phyloP scores from a whole-genome alignment of 1,140 invertebrate species.

The Pseudoatta argentina region DNA sequence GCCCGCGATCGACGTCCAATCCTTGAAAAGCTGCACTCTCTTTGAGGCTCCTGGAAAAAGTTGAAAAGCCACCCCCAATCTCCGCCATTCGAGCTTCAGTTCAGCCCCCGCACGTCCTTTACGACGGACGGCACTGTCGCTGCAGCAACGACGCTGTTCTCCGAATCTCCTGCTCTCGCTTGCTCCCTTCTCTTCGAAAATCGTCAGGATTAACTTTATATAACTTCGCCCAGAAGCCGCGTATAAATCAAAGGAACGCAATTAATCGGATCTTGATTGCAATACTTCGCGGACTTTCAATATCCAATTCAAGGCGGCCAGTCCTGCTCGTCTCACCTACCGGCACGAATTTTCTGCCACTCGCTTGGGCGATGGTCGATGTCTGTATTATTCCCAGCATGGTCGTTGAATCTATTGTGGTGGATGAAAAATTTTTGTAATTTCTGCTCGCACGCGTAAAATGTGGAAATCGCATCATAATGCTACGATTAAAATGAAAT shows the following conservation, averaged over 20 bases:
- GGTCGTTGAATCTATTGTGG: background rate
- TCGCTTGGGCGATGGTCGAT: background rate
- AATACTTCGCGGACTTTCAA: conserved; percentile 74
- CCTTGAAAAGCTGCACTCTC: conserved; percentile 53
- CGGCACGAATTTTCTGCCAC: conserved; percentile 28
- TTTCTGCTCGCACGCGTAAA: background rate
- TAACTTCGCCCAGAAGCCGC: conserved; percentile 51
- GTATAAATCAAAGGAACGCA: conserved; percentile 75
- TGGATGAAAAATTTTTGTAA: background rate
- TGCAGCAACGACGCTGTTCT: background rate
- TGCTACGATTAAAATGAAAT: background rate
- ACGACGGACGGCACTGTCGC: background rate
- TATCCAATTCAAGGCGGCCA: conserved; percentile 67
- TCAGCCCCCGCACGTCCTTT: conserved; percentile 22
- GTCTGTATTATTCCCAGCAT: background rate
- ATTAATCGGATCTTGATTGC: conserved; percentile 75
- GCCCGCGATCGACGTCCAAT: conserved; percentile 49
- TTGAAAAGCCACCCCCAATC: conserved; percentile 45
- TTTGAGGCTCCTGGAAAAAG: conserved; percentile 65
- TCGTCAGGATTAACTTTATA: conserved; percentile 69
- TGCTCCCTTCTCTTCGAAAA: conserved; percentile 25
- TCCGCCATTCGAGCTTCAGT: conserved; percentile 26
- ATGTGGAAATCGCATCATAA: background rate
- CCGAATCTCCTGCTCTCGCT: background rate
- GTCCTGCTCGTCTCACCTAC: background rate